These are phyloP conservation scores for Camponotus floridanus DNA, from an alignment of 1,140 invertebrate genomes.

Conservation along the genomic window DNA sequence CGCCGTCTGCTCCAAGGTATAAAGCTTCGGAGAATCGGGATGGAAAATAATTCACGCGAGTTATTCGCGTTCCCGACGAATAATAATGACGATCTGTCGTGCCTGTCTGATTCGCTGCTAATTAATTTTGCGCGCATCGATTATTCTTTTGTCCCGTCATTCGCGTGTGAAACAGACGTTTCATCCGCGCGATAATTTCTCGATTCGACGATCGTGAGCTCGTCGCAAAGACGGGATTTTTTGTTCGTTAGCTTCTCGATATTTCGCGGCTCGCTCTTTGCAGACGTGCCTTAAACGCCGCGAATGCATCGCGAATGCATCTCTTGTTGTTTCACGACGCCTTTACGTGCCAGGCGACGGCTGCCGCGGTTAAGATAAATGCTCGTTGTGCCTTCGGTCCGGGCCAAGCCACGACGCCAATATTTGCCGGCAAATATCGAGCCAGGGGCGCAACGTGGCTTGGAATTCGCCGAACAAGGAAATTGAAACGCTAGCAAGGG, in stretches of 20 bases:
- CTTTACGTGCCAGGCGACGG: conserved; percentile 35
- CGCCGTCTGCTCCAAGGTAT: neutral
- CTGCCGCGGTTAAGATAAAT: conserved; percentile 51
- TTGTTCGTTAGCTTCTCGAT: neutral
- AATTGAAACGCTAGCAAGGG: conserved; percentile 63
- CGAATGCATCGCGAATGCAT: conserved; percentile 2
- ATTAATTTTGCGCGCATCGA: conserved; percentile 65
- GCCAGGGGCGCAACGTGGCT: conserved; percentile 40
- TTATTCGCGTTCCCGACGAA: conserved; percentile 57
- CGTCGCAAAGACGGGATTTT: neutral
- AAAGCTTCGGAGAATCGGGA: conserved; percentile 38
- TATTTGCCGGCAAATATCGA: conserved; percentile 71
- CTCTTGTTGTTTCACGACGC: neutral
- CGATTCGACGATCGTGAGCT: conserved; percentile 20
- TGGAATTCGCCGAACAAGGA: conserved; percentile 65
- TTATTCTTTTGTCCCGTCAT: conserved; percentile 57
- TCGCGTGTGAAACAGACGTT: neutral
- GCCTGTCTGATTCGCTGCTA: conserved; percentile 30
- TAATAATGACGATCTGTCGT: conserved; percentile 55
- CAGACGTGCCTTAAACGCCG: neutral
- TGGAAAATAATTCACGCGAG: conserved; percentile 54
- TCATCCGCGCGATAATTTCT: conserved; percentile 10
- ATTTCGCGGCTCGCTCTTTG: neutral
- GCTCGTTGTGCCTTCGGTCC: conserved; percentile 1
- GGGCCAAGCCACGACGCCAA: conserved; percentile 48